Conservation (phyloP, 2,113 vertebrate species). For the Trogon melanurus region DNA sequence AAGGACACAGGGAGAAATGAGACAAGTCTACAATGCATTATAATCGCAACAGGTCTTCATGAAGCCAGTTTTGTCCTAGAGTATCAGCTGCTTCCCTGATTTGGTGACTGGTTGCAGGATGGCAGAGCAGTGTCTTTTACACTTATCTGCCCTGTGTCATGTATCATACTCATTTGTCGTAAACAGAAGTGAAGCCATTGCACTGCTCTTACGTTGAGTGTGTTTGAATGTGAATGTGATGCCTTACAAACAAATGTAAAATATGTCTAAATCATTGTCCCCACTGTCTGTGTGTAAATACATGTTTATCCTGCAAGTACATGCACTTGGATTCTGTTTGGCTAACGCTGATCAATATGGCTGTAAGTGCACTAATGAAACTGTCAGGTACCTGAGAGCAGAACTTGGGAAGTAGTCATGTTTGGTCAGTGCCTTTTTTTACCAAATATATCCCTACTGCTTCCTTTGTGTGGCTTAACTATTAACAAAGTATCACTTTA, state of each 20-base stretch:
- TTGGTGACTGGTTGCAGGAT: neutral
- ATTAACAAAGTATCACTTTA: neutral
- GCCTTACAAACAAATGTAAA: neutral
- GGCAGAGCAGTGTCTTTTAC: neutral
- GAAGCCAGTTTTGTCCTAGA: neutral
- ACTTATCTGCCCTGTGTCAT: accelerated
- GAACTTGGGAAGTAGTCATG: neutral
- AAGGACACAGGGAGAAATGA: neutral
- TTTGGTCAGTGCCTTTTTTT: neutral
- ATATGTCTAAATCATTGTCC: neutral
- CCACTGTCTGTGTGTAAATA: neutral
- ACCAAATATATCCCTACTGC: neutral
- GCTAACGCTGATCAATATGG: neutral
- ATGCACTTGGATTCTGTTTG: neutral
- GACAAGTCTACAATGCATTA: neutral
- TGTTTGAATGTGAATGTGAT: neutral
- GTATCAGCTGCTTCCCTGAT: neutral
- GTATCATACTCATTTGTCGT: neutral
- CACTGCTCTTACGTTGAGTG: neutral
- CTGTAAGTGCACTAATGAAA: neutral
- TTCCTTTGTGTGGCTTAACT: neutral
- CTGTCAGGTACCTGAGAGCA: neutral
- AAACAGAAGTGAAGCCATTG: neutral
- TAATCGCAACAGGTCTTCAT: neutral
- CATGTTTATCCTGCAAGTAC: neutral